phyloP scores from a whole-genome alignment of 2,888 invertebrate species.

The Brachynemurus nebulosus region DNA sequence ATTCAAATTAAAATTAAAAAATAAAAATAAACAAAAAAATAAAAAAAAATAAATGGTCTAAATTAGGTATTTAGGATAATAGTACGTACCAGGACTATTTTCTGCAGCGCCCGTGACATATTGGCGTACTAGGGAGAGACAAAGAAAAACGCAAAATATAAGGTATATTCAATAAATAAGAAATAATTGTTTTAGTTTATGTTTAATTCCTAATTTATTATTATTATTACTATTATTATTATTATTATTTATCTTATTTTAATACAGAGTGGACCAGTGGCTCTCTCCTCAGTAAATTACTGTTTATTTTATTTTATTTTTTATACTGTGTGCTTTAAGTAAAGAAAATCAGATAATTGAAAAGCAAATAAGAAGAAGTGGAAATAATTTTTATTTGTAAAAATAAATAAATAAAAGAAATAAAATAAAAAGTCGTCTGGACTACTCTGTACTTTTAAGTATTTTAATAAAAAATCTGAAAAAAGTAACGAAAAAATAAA shows the following conservation, averaged over 20 bases:
- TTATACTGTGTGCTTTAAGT: neutral
- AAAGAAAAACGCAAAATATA: conserved; percentile 36
- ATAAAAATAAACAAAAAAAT: neutral
- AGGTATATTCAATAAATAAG: conserved; percentile 21
- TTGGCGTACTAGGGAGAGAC: conserved; percentile 37
- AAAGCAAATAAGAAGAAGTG: too few relatives aligned
- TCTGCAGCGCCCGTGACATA: conserved; percentile 38
- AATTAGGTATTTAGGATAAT: conserved; percentile 27
- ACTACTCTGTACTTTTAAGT: neutral
- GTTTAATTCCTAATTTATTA: neutral
- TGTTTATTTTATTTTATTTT: neutral
- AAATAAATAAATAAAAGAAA: neutral
- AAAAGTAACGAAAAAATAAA: conserved; percentile 21
- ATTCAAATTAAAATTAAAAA: too few relatives aligned
- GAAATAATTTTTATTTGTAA: too few relatives aligned
- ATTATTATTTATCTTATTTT: neutral
- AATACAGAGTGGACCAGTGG: conserved; percentile 3
- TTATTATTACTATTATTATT: neutral
- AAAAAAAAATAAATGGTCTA: conserved; percentile 4
- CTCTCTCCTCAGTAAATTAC: neutral
- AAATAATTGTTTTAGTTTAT: conserved; percentile 1
- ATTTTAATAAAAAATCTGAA: neutral
- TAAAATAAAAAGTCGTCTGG: neutral
- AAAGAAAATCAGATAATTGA: too few relatives aligned
- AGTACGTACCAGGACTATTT: conserved; percentile 37